A percentile compares a stretch with the other conserved stretches of the same genome.
Conservation (phyloP, 2,113 vertebrate genomes). For the Neomonachus schauinslandi region DNA sequence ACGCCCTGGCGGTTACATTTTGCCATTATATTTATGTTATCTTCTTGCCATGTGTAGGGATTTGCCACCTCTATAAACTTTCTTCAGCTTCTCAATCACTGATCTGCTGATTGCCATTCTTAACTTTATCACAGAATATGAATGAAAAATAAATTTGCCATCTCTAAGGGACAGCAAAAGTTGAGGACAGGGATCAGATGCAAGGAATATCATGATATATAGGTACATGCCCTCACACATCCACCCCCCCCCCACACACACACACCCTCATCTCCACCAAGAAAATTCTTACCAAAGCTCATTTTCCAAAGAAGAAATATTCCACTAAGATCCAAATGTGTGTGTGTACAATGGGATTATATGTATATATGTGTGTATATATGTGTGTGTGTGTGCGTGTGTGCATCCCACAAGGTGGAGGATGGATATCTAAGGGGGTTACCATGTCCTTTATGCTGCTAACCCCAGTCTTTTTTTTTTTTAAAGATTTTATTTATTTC, state of each 20-base stretch:
- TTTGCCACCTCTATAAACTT: not conserved
- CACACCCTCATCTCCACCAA: not conserved
- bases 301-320: not conserved
- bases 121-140: constrained; percentile 23
- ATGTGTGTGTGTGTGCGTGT: not conserved
- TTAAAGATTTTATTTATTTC: too few relatives aligned
- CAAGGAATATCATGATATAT: not conserved
- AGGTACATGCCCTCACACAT: not conserved
- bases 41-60: not conserved
- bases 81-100: not conserved
- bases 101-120: not conserved
- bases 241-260: not conserved
- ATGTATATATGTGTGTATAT: not conserved
- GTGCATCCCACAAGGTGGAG: not conserved
- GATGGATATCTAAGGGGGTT: not conserved
- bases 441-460: not conserved
- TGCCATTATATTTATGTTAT: constrained; percentile 7
- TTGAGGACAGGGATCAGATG: not conserved
- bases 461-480: not conserved
- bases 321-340: not conserved
- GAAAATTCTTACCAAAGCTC: not conserved
- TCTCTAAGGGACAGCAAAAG: not conserved
- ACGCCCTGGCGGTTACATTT: not conserved
- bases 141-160: constrained; percentile 25
- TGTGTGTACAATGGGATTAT: not conserved